Evolutionary conservation across 2,888 invertebrate species (phyloP), one percentile per base, ranked within the genome.

Genomic region (Bellardia bayeri): DNA sequence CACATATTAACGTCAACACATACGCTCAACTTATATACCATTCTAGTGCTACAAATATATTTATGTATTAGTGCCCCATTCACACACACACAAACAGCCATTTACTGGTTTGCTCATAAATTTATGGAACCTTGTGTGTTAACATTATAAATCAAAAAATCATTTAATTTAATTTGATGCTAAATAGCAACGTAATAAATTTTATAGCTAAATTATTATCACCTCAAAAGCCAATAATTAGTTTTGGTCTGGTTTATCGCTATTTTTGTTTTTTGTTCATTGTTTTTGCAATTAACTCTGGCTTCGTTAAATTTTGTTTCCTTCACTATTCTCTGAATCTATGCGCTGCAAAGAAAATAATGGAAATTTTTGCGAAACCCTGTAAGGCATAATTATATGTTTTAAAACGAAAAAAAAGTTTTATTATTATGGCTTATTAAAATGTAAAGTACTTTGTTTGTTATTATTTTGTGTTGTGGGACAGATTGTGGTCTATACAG

Each of bases 71-170:
- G 4, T 13, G 3, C 11, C 11, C 11, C 4, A 16, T 7, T 23
- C 23, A 23, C 23, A 54, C 5, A 14, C 13, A 11, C 49, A 45
- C 45, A 30, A n/a, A 14, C 16, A 30, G 3, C 45, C n/a, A n/a
- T 33, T 6, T 11, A 13, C 9, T 30, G 30, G 6, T 30, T 23
- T 23, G 7, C 14, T 1, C 30, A 45, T 54, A 13, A 40, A 56
- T 40, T 56, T 13, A 16, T 61, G 58, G 11, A 5, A 49, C 14
- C 3, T 23, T 40, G n/a, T 68, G 72, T 74, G 81, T 74, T 74
- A 56, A 56, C 14, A n/a, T 33, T 9, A 56, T 82, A 82, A 82
- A 82, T 82, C 66, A 74, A 58, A 74, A 45, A 58, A 23, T 74
- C 54, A 45, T 56, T 74, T 72, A 82, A 81, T 64, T 74, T 64